phyloP scores from a whole-genome alignment of 2,888 invertebrate species.

The Diabrotica balteata region DNA sequence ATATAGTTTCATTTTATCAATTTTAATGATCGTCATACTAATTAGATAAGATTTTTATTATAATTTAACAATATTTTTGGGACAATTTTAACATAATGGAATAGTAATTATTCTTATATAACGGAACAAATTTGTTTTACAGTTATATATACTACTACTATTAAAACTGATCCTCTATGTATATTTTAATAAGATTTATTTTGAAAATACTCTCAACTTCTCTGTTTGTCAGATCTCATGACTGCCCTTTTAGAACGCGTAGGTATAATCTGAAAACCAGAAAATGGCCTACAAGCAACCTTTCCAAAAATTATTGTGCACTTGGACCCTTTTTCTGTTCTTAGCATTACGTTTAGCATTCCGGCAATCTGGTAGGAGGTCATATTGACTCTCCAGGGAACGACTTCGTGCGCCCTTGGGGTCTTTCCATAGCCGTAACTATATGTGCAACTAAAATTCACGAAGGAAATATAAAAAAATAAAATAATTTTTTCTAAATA shows the following conservation, averaged over 20 bases:
- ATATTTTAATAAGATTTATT: background rate
- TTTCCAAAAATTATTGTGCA: constrained; percentile 22
- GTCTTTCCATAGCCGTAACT: constrained; percentile 5
- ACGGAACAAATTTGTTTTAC: too few relatives aligned
- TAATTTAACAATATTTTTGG: too few relatives aligned
- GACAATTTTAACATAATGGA: too few relatives aligned
- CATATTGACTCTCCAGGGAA: constrained; percentile 25
- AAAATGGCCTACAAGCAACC: constrained; percentile 12
- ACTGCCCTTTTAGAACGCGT: background rate
- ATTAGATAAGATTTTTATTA: too few relatives aligned
- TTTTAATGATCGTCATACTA: too few relatives aligned
- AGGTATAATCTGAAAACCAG: constrained; percentile 17
- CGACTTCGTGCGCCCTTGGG: constrained; percentile 12
- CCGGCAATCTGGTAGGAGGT: constrained; percentile 24
- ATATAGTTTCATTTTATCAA: too few relatives aligned
- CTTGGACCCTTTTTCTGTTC: constrained; percentile 24
- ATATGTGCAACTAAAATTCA: too few relatives aligned
- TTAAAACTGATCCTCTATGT: too few relatives aligned
- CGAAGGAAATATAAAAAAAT: too few relatives aligned
- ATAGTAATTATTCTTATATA: too few relatives aligned
- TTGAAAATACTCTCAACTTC: background rate
- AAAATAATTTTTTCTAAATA: too few relatives aligned
- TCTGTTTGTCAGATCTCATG: constrained; percentile 6
- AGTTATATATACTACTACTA: too few relatives aligned
- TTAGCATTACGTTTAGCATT: constrained; percentile 27